Evolutionary conservation across 2,113 vertebrate species (phyloP), one percentile per base, ranked within the genome.

Genomic region (Sminthopsis crassicaudata): DNA sequence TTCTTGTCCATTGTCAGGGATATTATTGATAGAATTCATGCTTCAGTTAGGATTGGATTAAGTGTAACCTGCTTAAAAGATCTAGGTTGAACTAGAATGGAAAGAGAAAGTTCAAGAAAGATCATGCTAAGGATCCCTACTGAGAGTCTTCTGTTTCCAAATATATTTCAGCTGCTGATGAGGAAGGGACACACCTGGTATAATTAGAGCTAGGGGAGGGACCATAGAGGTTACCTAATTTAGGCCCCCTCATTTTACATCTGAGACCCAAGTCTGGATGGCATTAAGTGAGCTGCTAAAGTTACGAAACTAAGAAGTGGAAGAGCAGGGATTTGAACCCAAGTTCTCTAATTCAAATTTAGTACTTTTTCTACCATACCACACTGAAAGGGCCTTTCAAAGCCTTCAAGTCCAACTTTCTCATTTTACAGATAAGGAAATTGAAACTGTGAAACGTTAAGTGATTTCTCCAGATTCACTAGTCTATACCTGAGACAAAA

Each of bases 331-430:
- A 42, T 84, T 84, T 84, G 19, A 84, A 42, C 19, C 1, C n/a
- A 84, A 51, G 67, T 51, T 19, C n/a, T 54, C 93, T 23, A 84
- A 84, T 27, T 27, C 26, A 25, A 93, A 36, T 67, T 92, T 92
- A 60, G 48, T 57, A 57, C 67, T 91, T 91, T 96, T 93, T 91
- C 89, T 89, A 3, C n/a, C 42, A 23, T 19, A 23, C 67, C 16
- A 84, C 2, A 42, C 19, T 42, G 67, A 8, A 42, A 84, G 1
- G 67, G 36, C 42, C n/a, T 84, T 42, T 84, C n/a, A 16, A n/a
- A 36, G 5, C 60, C 30, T 19, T 76, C 60, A 76, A 7, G 36
- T n/a, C 1, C 67, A 84, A n/a, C 16, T n/a, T n/a, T 42, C n/a
- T 84, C 67, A 42, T 84, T 84, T 84, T n/a, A 8, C 67, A 84